These are phyloP conservation scores for Anisognathus igniventris DNA, from an alignment of 2,797 vertebrate species.

Conservation along the genomic window DNA sequence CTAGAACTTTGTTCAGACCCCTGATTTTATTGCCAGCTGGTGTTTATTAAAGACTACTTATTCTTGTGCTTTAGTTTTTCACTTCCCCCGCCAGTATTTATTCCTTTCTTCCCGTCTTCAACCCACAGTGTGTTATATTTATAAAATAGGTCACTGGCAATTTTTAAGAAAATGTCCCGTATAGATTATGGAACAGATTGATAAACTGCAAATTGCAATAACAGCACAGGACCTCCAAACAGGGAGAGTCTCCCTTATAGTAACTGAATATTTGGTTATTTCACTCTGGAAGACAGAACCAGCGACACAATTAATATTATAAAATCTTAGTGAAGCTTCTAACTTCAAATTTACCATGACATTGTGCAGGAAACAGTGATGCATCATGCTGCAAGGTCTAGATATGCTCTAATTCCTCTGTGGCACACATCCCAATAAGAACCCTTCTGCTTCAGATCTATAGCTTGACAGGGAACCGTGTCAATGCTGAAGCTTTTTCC, in stretches of 20 bases:
- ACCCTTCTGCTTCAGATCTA: background rate
- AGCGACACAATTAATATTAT: background rate
- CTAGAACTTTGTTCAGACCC: background rate
- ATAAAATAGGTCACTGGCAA: background rate
- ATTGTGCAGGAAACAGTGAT: background rate
- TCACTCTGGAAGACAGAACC: background rate
- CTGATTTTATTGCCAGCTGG: background rate
- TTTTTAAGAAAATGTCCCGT: background rate
- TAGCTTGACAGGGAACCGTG: background rate
- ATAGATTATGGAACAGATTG: background rate
- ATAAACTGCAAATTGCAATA: background rate
- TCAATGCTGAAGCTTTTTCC: background rate
- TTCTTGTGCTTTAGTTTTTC: background rate
- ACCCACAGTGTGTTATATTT: background rate
- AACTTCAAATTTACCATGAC: background rate
- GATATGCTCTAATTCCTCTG: constrained; percentile 12
- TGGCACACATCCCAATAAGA: background rate
- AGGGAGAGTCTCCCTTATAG: background rate
- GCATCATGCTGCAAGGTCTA: background rate
- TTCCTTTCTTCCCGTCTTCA: background rate
- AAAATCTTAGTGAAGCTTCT: background rate
- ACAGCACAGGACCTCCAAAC: background rate
- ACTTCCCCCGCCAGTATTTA: background rate
- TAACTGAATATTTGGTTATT: background rate
- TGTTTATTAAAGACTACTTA: constrained; percentile 18